Evolutionary conservation across 2,888 invertebrate species (phyloP), one percentile per base, ranked within the genome.

Genomic region (Melanotus villosus): DNA sequence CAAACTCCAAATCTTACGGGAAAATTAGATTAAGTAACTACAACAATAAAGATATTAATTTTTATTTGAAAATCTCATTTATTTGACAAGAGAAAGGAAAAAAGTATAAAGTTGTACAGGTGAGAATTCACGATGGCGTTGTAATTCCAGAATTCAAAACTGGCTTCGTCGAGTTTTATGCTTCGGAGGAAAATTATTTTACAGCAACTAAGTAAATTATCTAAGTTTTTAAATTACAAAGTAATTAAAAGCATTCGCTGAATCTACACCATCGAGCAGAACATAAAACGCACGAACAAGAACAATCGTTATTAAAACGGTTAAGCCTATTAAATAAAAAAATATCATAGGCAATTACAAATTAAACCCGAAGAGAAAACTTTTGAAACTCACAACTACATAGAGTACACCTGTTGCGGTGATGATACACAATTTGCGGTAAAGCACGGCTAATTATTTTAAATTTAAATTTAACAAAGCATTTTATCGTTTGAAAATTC

Each of bases 11-110:
- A 66, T 69, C 54, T 59, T 21, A 54, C 38, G 56, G 50, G 63
- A 52, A 68, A 79, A 79, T 79, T 77, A 67, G 73, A 80, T 80
- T 80, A 79, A 75, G 73, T 68, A 75, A 78, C 75, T 77, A 76
- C 76, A 78, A 78, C 77, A 79, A 78, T 78, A 75, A 77, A 70
- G 76, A 75, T 75, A 78, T 80, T 79, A 80, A 79, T 79, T 79
- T 78, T 78, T 79, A 76, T 77, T 76, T 73, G 72, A 70, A 75
- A 76, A 76, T 41, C 59, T 62, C 69, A 52, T 72, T 71, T 60
- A 57, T 45, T 52, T 52, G 56, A 60, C 23, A 38, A 18, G 43
- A 32, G 43, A 6, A 38, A 41, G 12, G 38, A 52, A 63, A 63
- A 23, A 52, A 52, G 32, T 32, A 34, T 47, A 6, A 32, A 52